Conservation (phyloP, 2,113 vertebrate genomes). For the Esox niger region DNA sequence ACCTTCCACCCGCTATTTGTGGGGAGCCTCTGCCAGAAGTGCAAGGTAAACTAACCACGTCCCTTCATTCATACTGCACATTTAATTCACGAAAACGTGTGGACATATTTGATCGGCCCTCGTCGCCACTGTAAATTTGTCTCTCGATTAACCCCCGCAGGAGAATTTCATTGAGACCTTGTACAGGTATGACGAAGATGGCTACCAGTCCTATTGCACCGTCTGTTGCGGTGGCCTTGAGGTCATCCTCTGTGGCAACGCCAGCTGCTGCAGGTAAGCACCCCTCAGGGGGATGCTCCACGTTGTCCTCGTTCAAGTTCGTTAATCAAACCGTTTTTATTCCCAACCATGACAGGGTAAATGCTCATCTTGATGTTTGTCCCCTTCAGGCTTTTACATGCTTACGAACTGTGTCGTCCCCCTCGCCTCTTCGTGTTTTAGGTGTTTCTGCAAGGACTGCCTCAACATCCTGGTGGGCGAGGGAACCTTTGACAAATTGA, state of each 20-base stretch:
- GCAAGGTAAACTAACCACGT: slow-evolving; percentile 72
- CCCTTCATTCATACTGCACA: not conserved
- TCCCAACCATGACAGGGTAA: too few relatives aligned
- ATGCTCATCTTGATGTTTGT: too few relatives aligned
- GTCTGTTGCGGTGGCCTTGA: slow-evolving; percentile 87
- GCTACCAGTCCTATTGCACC: slow-evolving; percentile 93
- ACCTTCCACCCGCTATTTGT: slow-evolving; percentile 87
- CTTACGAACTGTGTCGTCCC: not conserved
- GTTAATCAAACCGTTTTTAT: too few relatives aligned
- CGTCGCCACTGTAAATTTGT: slow-evolving; percentile 7
- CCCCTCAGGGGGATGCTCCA: not conserved
- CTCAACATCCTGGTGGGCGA: slow-evolving; percentile 83
- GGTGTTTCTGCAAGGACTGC: slow-evolving; percentile 87
- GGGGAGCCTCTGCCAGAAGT: slow-evolving; percentile 86
- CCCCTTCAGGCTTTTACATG: not conserved
- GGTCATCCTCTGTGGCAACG: slow-evolving; percentile 87
- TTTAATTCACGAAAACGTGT: too few relatives aligned
- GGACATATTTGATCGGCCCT: not conserved
- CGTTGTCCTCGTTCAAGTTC: not conserved
- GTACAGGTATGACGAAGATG: slow-evolving; percentile 91
- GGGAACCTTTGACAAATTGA: slow-evolving; percentile 76
- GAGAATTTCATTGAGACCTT: slow-evolving; percentile 88
- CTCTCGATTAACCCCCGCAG: slow-evolving; percentile 59
- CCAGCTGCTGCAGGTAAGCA: slow-evolving; percentile 86
- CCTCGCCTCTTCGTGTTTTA: not conserved